Evolutionary conservation across 2,888 invertebrate species (phyloP), one percentile per base, ranked within the genome.

Genomic region (Strigamia crassipes): DNA sequence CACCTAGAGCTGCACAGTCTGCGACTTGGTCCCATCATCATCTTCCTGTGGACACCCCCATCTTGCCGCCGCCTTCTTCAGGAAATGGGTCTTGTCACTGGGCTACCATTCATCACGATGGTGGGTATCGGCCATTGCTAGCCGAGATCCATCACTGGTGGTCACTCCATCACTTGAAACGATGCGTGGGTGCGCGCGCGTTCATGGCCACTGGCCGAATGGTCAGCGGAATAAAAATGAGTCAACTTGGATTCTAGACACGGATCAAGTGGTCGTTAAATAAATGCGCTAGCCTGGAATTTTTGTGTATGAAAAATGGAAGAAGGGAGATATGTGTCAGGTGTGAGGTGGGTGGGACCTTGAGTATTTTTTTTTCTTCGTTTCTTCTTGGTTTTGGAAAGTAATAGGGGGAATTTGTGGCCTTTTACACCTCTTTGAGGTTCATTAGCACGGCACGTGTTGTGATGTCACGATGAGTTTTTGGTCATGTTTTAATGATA

Each of bases 31-130:
- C 56, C 51, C 51, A 13, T 51, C 56, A 56, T 56, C 56, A 56
- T 56, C 56, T 56, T 56, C 56, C 56, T 56, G 56, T 56, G 56
- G 56, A 21, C 56, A 56, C 56, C 56, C 56, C 56, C 56, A 56
- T 56, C 56, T 56, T 56, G 18, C 78, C 78, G 78, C 15, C 42
- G 42, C 79, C 23, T 42, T 5, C 80, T 27, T 56, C 80, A 80
- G 80, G 80, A 80, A 80, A 80, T 80, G 80, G 80, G 80, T 56
- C 46, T 80, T 80, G 80, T 80, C 80, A 80, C 80, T 56, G 31
- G 80, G 51, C 80, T 23, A 56, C 56, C 80, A 80, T 80, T 56
- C 80, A 80, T 80, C 80, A 80, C 80, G 80, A 56, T 56, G 56
- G 56, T 56, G 56, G 56, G 56, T 56, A 56, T 56, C 56, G 56